phyloP scores from a whole-genome alignment of 2,797 vertebrate species.

The Acanthurus tractus region DNA sequence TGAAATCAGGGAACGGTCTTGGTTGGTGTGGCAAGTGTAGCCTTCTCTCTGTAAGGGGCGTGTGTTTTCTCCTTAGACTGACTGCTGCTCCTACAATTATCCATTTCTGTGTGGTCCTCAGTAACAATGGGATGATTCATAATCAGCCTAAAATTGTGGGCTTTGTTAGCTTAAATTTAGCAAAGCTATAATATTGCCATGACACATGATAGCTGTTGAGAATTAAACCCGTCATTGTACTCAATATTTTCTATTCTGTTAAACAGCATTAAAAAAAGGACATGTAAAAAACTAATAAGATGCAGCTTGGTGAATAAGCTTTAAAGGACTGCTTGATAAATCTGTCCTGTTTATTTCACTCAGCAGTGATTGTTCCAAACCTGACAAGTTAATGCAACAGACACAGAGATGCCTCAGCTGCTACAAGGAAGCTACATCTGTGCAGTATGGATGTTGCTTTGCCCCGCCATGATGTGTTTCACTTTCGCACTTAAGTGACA shows the following conservation, averaged over 20 bases:
- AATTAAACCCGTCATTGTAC: slow-evolving; percentile 22
- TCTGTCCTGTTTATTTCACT: slow-evolving; percentile 17
- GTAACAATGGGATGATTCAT: slow-evolving; percentile 39
- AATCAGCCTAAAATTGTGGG: slow-evolving; percentile 32
- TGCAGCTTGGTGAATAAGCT: slow-evolving; percentile 1
- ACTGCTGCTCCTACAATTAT: slow-evolving; percentile 36
- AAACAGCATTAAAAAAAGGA: background rate
- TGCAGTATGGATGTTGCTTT: slow-evolving; percentile 9
- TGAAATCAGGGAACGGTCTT: slow-evolving; percentile 75
- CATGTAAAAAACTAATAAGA: background rate
- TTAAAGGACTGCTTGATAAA: background rate
- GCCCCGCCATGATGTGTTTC: slow-evolving; percentile 1
- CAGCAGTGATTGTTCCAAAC: slow-evolving; percentile 11
- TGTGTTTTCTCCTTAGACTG: slow-evolving; percentile 46
- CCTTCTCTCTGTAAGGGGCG: slow-evolving; percentile 41
- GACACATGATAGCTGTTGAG: slow-evolving; percentile 22
- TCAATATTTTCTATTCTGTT: slow-evolving; percentile 1
- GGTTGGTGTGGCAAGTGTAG: slow-evolving; percentile 39
- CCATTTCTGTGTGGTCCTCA: slow-evolving; percentile 37
- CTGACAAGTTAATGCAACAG: background rate
- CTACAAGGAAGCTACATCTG: slow-evolving; percentile 1
- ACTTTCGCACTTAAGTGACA: slow-evolving; percentile 61
- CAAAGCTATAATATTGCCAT: slow-evolving; percentile 34
- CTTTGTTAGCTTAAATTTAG: slow-evolving; percentile 36
- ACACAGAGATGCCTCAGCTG: slow-evolving; percentile 16